These are phyloP conservation scores for Acomys russatus DNA, from an alignment of 2,797 vertebrate genomes.

Conservation along the genomic window DNA sequence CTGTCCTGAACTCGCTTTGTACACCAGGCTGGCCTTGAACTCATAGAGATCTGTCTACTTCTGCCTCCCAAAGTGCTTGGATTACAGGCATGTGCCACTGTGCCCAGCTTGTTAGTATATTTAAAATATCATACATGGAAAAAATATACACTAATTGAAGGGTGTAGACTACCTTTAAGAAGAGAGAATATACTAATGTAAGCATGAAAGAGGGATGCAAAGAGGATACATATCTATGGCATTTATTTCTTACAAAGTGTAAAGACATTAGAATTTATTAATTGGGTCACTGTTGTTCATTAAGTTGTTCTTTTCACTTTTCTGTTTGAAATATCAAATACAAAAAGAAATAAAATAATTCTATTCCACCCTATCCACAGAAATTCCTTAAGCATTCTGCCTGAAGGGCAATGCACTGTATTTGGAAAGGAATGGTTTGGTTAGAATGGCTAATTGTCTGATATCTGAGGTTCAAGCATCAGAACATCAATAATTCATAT, in stretches of 20 bases:
- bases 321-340: conserved; percentile 41
- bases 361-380: not conserved
- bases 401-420: not conserved
- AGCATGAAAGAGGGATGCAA: not conserved
- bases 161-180: not conserved
- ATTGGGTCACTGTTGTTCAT: not conserved
- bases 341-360: conserved; percentile 49
- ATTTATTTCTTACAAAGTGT: conserved; percentile 32
- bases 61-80: too few relatives aligned
- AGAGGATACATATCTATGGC: not conserved
- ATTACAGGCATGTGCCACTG: too few relatives aligned
- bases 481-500: not conserved
- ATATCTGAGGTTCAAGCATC: not conserved
- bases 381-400: not conserved
- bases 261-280: not conserved
- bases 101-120: not conserved
- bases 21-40: too few relatives aligned
- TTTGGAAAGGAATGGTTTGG: conserved; percentile 11
- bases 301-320: conserved; percentile 40
- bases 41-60: too few relatives aligned
- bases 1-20: too few relatives aligned
- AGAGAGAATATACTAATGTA: not conserved
- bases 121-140: not conserved
- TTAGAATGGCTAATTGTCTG: conserved; percentile 23
- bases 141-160: not conserved